A percentile compares a stretch with the other conserved stretches of the same genome.
Conservation (phyloP, 30 jellyfish, hydroid and myxozoan genomes). For the Turritopsis dohrnii region DNA sequence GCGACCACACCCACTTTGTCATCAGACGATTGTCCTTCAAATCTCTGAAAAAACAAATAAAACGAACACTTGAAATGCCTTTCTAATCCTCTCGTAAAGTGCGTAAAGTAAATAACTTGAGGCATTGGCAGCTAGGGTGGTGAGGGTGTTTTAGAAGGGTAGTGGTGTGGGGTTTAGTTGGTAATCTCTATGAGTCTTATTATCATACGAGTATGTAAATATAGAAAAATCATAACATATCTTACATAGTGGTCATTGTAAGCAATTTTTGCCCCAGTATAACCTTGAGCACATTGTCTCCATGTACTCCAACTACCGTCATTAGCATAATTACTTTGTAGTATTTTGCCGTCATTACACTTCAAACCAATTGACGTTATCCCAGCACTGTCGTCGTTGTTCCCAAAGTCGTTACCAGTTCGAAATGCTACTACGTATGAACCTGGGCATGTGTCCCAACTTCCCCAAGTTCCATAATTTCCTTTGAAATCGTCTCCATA, state of each 20-base stretch:
- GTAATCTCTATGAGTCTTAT: not conserved
- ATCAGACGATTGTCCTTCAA: not conserved
- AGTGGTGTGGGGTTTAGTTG: not conserved
- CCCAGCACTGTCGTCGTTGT: not conserved
- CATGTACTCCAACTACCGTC: not conserved
- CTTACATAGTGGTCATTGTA: not conserved
- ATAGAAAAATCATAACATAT: not conserved
- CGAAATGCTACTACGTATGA: not conserved
- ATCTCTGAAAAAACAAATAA: not conserved
- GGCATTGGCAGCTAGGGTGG: too few relatives aligned
- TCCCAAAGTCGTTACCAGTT: not conserved
- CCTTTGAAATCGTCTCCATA: too few relatives aligned
- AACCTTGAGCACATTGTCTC: not conserved
- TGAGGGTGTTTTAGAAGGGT: not conserved
- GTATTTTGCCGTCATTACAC: not conserved
- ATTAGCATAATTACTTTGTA: not conserved
- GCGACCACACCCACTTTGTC: not conserved
- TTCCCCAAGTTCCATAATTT: not conserved
- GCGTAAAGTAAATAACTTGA: too few relatives aligned
- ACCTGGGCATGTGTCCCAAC: not conserved
- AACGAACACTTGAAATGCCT: not conserved
- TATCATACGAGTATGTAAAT: too few relatives aligned
- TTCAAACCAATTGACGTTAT: not conserved
- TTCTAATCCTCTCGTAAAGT: not conserved
- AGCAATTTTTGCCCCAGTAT: not conserved